Base-by-base conservation (phyloP, 2,113 vertebrate genomes). In the Sisor rabdophorus region DNA sequence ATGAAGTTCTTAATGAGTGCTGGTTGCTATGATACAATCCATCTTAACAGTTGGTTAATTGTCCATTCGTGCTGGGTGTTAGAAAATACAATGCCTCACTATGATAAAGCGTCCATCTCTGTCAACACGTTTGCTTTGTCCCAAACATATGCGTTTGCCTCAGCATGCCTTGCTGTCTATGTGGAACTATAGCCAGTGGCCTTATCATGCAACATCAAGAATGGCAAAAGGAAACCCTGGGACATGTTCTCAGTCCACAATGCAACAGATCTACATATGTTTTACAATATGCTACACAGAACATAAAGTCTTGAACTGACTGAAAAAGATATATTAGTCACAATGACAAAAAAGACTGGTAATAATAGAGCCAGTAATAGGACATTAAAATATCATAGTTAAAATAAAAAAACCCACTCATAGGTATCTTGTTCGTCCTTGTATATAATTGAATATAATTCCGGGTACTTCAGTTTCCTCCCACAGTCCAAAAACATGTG, bases 21-120 rank as follows among this genome's bases (percentile, higher is more conserved):
- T 48, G n/a, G 87, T 88, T 86, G 84, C 87, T 87, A 86, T 77
- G 87, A 84, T 78, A 88, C 83, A 75, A 79, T 75, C 82, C 63
- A 26, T 70, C 44, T 73, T 84, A 79, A 84, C 82, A 74, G 80
- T 85, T 83, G 83, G 76, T 82, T 86, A 82, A 84, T 87, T 86
- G 87, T 84, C 81, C 64, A 80, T 83, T 79, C 61, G 67, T 55
- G 70, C 73, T 72, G 19, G 52, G 67, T 48, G 44, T 16, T 54
- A 55, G 55, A 44, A 44, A 74, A 80, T 16, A 54, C 69, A 63
- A 80, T 17, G 59, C 48, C 70, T 72, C 32, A 50, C 54, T 40
- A 54, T 36, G 24, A 61, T 50, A 61, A 15, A 79, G 76, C 36
- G 12, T 30, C n/a, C 63, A 44, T 53, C 75, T 53, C 10, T 53